Evolutionary conservation across 1,140 invertebrate species (phyloP).

Genomic region (Stegodyphus mimosarum): DNA sequence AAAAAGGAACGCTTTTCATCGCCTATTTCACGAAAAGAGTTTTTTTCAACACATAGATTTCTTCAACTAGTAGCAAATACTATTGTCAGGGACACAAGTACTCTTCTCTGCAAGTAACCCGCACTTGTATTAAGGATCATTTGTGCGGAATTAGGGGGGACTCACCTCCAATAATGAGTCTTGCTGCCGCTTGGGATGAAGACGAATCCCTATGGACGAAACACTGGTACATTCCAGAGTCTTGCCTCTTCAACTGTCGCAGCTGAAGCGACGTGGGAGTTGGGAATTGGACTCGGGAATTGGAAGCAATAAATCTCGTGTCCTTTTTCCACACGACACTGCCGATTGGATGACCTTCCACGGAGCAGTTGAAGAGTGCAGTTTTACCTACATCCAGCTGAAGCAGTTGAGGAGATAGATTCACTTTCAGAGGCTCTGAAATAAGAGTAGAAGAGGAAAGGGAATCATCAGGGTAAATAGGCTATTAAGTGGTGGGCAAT

Average conservation of each 20-base stretch:
- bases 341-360: conserved; percentile 82
- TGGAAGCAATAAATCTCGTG: conserved; percentile 64
- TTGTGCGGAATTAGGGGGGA: background rate
- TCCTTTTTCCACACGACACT: conserved; percentile 71
- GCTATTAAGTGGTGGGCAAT: conserved; percentile 14
- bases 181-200: conserved; percentile 72
- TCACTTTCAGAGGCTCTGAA: conserved; percentile 49
- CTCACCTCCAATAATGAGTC: conserved; percentile 69
- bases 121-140: background rate
- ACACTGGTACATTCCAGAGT: conserved; percentile 98
- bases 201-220: conserved; percentile 94
- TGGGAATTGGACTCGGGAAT: conserved; percentile 37
- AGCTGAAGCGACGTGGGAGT: conserved; percentile 64
- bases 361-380: conserved; percentile 95
- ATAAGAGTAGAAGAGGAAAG: conserved; percentile 11
- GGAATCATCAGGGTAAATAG: conserved; percentile 31
- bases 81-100: background rate
- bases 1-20: too few relatives aligned
- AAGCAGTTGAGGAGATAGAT: conserved; percentile 79
- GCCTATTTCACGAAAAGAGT: too few relatives aligned
- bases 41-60: too few relatives aligned
- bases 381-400: conserved; percentile 93
- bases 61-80: too few relatives aligned
- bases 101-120: background rate
- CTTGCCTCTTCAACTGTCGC: conserved; percentile 86